These are phyloP conservation scores for Taphrorychus bicolor DNA, from an alignment of 2,888 invertebrate species.

Conservation along the genomic window DNA sequence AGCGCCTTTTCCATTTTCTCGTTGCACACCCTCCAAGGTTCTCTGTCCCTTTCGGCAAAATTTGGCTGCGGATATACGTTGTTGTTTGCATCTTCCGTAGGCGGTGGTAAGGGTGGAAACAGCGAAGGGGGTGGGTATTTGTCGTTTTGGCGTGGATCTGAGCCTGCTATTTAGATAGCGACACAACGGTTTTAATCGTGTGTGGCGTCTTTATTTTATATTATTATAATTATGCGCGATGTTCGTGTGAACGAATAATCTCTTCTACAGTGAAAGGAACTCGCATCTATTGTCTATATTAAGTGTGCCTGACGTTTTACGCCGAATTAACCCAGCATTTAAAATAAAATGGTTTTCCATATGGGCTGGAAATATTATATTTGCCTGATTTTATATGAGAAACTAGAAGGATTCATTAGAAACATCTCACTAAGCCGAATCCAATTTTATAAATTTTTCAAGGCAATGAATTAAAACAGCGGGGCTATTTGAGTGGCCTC, in stretches of 20 bases:
- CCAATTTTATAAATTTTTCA: no score
- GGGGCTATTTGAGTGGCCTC: no score
- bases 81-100: conserved; percentile 49
- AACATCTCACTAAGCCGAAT: no score
- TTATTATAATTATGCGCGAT: not conserved
- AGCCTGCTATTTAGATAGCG: conserved; percentile 45
- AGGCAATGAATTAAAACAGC: no score
- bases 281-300: conserved; percentile 18
- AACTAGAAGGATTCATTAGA: no score
- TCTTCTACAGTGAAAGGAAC: conserved; percentile 19
- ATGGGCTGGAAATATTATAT: no score
- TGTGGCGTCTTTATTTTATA: no score
- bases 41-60: conserved; percentile 51
- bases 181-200: no score
- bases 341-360: not conserved
- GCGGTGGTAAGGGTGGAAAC: conserved; percentile 54
- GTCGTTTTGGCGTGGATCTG: conserved; percentile 56
- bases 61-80: conserved; percentile 46
- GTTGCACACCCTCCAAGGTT: conserved; percentile 63
- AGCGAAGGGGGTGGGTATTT: conserved; percentile 57
- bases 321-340: conserved; percentile 10
- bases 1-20: conserved; percentile 71
- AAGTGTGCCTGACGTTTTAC: conserved; percentile 4
- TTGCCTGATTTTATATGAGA: no score
- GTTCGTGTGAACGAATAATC: not conserved